These are phyloP conservation scores for Bombus sibiricus DNA, from an alignment of 1,140 invertebrate genomes.

Conservation along the genomic window DNA sequence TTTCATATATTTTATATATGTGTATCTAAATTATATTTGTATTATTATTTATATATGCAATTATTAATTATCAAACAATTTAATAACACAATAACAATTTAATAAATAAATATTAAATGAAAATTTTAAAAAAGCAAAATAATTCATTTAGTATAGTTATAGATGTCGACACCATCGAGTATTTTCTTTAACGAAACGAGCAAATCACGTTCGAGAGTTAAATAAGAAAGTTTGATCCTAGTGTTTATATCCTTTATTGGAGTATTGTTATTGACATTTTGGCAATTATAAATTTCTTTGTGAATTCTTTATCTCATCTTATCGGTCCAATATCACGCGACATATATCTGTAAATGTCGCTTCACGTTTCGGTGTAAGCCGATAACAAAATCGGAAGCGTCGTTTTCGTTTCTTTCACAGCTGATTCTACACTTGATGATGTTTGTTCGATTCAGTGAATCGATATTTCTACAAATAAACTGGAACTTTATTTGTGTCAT, in stretches of 20 bases:
- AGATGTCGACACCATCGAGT: slow-evolving; percentile 27
- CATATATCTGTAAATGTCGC: background rate
- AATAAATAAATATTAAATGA: background rate
- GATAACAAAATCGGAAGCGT: slow-evolving; percentile 30
- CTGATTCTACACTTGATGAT: slow-evolving; percentile 27
- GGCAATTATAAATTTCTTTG: background rate
- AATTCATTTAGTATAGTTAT: background rate
- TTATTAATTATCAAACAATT: background rate
- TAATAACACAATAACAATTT: too few relatives aligned
- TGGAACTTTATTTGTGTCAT: background rate
- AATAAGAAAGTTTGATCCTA: slow-evolving; percentile 2
- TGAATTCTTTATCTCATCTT: background rate
- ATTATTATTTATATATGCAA: background rate
- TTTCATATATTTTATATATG: background rate
- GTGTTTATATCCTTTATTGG: background rate
- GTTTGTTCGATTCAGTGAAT: slow-evolving; percentile 7
- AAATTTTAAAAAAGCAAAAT: slow-evolving; percentile 10
- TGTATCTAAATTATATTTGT: background rate
- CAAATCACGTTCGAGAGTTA: slow-evolving; percentile 16
- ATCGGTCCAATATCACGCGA: background rate
- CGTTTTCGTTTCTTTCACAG: slow-evolving; percentile 27
- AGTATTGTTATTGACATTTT: background rate
- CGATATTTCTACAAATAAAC: slow-evolving; percentile 5
- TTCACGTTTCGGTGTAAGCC: background rate
- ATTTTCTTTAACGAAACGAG: slow-evolving; percentile 22